Evolutionary conservation across 2,113 vertebrate species (phyloP).

Genomic region (Crotophaga sulcirostris): DNA sequence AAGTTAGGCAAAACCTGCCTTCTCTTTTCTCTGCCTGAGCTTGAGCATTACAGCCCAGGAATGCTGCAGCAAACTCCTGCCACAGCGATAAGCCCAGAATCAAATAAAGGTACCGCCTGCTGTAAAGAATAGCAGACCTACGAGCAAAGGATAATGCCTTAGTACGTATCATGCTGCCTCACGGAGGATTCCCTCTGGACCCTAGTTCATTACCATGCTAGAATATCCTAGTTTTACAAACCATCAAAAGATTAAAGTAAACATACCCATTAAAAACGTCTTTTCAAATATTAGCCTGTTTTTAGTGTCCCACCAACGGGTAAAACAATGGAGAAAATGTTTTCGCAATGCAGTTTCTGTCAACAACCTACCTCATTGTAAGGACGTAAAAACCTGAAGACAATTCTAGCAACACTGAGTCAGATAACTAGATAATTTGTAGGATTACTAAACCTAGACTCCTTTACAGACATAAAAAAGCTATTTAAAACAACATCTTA

Average conservation of each 20-base stretch:
- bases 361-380: neutral
- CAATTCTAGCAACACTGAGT: neutral
- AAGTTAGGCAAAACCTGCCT: neutral
- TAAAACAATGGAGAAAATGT: neutral
- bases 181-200: neutral
- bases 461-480: slow-evolving; percentile 38
- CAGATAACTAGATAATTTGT: slow-evolving; percentile 44
- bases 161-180: neutral
- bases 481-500: slow-evolving; percentile 52
- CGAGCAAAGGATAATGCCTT: neutral
- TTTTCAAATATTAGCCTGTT: neutral
- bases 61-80: neutral
- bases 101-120: neutral
- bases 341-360: neutral
- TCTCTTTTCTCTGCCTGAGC: neutral
- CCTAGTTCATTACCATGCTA: neutral
- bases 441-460: slow-evolving; percentile 49
- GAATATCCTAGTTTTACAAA: neutral
- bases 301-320: neutral
- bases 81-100: neutral
- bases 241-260: neutral
- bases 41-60: neutral
- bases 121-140: neutral
- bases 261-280: neutral
- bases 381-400: neutral